Evolutionary conservation across 2,888 invertebrate genomes (phyloP), one percentile per base, ranked within the genome.

Genomic region (Leistus spinibarbis): DNA sequence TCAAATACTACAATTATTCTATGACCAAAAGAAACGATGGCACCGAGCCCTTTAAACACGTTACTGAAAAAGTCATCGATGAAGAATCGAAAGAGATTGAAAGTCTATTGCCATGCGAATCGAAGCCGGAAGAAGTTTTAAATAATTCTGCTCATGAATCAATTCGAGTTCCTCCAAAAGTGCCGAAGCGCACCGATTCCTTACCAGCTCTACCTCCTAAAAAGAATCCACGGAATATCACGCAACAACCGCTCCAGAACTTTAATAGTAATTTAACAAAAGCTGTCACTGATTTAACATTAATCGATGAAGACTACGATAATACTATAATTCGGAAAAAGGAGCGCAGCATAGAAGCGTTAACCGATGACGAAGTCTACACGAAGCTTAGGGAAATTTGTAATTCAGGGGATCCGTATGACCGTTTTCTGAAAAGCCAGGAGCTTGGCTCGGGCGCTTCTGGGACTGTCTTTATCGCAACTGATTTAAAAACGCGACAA

Each of bases 371-470:
- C 63, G 91, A 94, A 81, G 89, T 95, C 27, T 95, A 94, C 84
- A 90, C 89, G 9, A 93, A 94, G 81, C 86, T 97, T 70, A 88
- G 89, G 78, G 89, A 88, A 78, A 93, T 97, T 82, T 96, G 97
- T 80, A 94, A 94, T 82, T 88, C 90, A 9, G 93, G 92, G 70
- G 92, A 97, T 86, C 97, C 97, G 0, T 88, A 91, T 78, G 88
- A 91, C 20, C 90, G 94, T 78, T 98, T 96, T 84, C 91, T 92
- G 78, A 90, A 93, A 78, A 87, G 88, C 78, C 90, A 92, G 78
- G 95, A 97, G 84, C 91, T 97, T 66, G 97, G 97, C 69, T 93
- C 95, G 24, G 97, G 97, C 13, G 97, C 97, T 62, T 96, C 96
- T 40, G 98, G 97, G 68, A 94, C 93, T 78, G 98, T 98, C 22